Base-by-base conservation (phyloP, 2,888 invertebrate species). In the Metellina segmentata region DNA sequence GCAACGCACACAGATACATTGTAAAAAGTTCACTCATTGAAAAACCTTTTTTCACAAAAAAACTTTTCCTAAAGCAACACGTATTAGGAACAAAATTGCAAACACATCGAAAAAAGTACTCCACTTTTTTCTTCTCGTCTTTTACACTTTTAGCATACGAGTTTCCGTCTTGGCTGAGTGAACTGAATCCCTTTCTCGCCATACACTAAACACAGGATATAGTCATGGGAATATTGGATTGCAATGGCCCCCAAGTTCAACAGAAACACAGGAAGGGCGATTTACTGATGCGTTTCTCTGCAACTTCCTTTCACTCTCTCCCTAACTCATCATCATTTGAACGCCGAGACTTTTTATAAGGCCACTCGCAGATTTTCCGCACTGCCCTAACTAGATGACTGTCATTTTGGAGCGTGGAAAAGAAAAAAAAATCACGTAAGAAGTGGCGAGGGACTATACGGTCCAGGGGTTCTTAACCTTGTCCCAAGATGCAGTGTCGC, bases 261-360 rank as follows among this genome's bases (percentile, higher is more conserved):
- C 20, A n/a, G 19, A 75, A 69, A 71, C 85, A 86, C 90, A 85
- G 90, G 90, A 90, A 90, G 79, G 34, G 53, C 78, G 81, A 81
- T 75, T 90, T 90, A 90, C 90, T 90, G 90, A 90, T 90, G 90
- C 90, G 90, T 90, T 90, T 81, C 81, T 83, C 51, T 61, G 19
- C 48, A 16, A 16, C 79, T 71, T 75, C 83, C 85, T 85, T 34
- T 75, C 53, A 53, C 78, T 77, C 77, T 19, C 78, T 9, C 78
- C 13, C 52, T n/a, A 78, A 52, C 78, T 78, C 79, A 79, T 79
- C 79, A 79, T 79, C 79, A 79, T 79, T 79, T 79, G 34, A 79
- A 61, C 79, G 9, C 61, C 11, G 11, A 11, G 13, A 61, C 61
- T 61, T 61, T 61, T 79, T 79, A 61, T 19, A 16, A 77, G 61